These are phyloP conservation scores for Meloidogyne floridensis DNA, from an alignment of 1,140 invertebrate genomes.

Conservation along the genomic window DNA sequence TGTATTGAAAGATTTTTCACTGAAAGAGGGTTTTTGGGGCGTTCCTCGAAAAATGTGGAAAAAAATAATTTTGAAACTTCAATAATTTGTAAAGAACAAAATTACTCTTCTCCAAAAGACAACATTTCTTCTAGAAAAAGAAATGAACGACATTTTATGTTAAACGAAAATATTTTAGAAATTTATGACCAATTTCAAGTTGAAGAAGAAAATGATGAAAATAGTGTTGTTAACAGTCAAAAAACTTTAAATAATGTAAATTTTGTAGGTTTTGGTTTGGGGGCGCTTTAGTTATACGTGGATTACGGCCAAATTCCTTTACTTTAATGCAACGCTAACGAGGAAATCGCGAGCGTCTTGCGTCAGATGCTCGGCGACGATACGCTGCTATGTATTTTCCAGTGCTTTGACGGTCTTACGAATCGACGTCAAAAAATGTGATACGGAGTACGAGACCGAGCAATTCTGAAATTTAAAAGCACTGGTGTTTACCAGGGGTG, in stretches of 20 bases:
- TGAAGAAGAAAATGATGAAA: not conserved
- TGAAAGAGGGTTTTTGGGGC: constrained; percentile 36
- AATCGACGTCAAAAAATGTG: no score
- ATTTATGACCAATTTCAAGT: not conserved
- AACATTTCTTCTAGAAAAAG: not conserved
- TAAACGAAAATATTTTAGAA: not conserved
- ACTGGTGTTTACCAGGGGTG: no score
- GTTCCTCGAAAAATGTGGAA: not conserved
- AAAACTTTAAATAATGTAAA: not conserved
- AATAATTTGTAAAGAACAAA: not conserved
- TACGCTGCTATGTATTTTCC: no score
- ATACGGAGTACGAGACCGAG: no score
- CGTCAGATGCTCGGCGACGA: no score
- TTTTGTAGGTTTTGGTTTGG: not conserved
- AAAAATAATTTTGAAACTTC: not conserved
- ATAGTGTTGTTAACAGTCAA: not conserved
- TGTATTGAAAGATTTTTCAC: constrained; percentile 30
- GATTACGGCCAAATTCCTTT: no score
- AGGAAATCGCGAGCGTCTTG: no score
- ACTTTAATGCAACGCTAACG: no score
- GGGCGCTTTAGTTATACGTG: no score
- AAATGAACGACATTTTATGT: not conserved
- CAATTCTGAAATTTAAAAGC: no score
- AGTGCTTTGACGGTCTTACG: no score
- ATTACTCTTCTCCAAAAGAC: not conserved